phyloP scores from a whole-genome alignment of 2,797 vertebrate species.

The Ceyx erithaca region DNA sequence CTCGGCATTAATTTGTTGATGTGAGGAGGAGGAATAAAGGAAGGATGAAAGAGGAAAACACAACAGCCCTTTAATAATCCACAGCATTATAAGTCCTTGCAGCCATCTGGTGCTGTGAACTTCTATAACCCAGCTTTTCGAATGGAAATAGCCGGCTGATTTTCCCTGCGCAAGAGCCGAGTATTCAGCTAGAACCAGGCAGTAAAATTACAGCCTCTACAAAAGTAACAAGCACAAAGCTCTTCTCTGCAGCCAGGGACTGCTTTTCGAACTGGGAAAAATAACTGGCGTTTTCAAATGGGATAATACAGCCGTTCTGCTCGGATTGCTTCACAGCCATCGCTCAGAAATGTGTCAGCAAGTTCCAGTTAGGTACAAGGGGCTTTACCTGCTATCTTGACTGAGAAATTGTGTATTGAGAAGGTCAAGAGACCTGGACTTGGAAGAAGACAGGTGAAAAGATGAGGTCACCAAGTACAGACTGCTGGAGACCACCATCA shows the following conservation, averaged over 20 bases:
- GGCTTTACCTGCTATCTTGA: background rate
- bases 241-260: background rate
- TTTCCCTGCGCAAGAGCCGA: background rate
- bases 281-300: background rate
- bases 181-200: background rate
- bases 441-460: background rate
- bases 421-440: background rate
- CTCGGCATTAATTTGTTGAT: slow-evolving; percentile 48
- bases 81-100: slow-evolving; percentile 36
- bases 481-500: background rate
- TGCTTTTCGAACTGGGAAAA: background rate
- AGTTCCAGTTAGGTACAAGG: background rate
- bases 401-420: background rate
- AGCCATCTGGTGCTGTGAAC: slow-evolving; percentile 69
- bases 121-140: slow-evolving; percentile 54
- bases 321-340: background rate
- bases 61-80: slow-evolving; percentile 68
- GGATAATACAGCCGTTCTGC: background rate
- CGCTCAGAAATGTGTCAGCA: background rate
- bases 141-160: slow-evolving; percentile 37
- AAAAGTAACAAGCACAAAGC: background rate
- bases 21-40: slow-evolving; percentile 17
- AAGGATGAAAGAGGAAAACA: slow-evolving; percentile 60
- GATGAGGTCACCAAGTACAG: background rate
- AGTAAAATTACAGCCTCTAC: slow-evolving; percentile 10